These are phyloP conservation scores for Caranx ignobilis DNA, from an alignment of 2,113 vertebrate species.

Conservation along the genomic window DNA sequence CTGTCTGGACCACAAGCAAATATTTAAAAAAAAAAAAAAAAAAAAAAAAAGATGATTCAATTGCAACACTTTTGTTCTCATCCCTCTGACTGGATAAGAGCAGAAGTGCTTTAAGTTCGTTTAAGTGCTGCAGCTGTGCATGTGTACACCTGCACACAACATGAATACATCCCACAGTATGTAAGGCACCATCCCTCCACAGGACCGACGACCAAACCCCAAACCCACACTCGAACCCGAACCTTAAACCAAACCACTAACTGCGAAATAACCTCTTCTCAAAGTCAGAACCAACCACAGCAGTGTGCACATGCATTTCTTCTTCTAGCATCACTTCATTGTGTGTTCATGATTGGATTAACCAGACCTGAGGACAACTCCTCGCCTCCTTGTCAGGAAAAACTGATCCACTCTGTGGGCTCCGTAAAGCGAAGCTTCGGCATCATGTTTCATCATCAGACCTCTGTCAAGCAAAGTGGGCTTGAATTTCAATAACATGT, in stretches of 20 bases:
- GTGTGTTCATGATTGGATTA: slow-evolving; percentile 10
- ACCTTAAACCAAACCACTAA: slow-evolving; percentile 32
- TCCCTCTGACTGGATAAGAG: too few species aligned
- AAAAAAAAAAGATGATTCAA: too few species aligned
- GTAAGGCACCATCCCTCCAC: not conserved
- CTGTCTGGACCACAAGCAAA: not conserved
- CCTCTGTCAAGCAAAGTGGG: slow-evolving; percentile 23
- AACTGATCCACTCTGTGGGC: slow-evolving; percentile 19
- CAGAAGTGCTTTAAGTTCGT: too few species aligned
- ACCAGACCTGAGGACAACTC: not conserved
- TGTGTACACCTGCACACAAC: slow-evolving; percentile 29
- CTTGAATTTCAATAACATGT: slow-evolving; percentile 41
- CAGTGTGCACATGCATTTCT: slow-evolving; percentile 12
- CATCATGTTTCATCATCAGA: slow-evolving; percentile 29
- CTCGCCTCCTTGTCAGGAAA: not conserved
- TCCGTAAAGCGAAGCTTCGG: not conserved
- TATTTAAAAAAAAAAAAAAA: not conserved
- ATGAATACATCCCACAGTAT: not conserved
- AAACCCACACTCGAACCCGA: slow-evolving; percentile 23
- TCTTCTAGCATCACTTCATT: slow-evolving; percentile 12
- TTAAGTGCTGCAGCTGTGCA: not conserved
- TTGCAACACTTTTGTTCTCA: too few species aligned
- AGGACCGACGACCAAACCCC: slow-evolving; percentile 9
- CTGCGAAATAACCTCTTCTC: slow-evolving; percentile 29
- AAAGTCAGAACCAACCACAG: slow-evolving; percentile 26